Evolutionary conservation across 2,888 invertebrate genomes (phyloP).

Genomic region (Nycteola revayana): DNA sequence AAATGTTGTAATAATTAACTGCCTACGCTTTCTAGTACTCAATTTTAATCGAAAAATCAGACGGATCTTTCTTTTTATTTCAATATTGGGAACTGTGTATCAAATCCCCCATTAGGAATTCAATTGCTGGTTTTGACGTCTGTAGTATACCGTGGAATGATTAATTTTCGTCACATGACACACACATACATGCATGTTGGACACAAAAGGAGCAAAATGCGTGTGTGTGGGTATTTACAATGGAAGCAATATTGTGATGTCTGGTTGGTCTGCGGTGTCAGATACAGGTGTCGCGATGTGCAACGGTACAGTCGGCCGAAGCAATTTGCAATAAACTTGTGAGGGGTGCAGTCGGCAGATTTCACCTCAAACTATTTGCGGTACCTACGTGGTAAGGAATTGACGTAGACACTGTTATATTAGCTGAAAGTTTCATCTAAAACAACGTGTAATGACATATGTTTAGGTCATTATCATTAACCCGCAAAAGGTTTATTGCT

Average conservation of each 20-base stretch:
- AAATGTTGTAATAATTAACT: too few species aligned
- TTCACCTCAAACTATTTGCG: conserved; percentile 46
- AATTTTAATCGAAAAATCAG: too few species aligned
- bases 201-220: conserved; percentile 16
- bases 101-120: conserved; percentile 27
- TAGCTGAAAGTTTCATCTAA: conserved; percentile 1
- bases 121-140: conserved; percentile 32
- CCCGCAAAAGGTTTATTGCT: too few species aligned
- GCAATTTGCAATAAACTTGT: conserved; percentile 48
- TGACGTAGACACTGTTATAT: conserved; percentile 17
- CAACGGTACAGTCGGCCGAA: conserved; percentile 17
- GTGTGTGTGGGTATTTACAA: conserved; percentile 38
- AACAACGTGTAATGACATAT: too few species aligned
- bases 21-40: too few species aligned
- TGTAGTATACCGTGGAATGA: conserved; percentile 34
- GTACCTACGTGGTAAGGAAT: conserved; percentile 35
- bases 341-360: conserved; percentile 30
- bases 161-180: conserved; percentile 33
- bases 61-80: too few species aligned
- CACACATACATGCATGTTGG: conserved; percentile 14
- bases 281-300: conserved; percentile 61
- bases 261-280: conserved; percentile 47
- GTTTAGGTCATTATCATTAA: too few species aligned
- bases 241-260: conserved; percentile 51
- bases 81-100: conserved; percentile 6